Evolutionary conservation across 2,888 invertebrate species (phyloP).

Genomic region (Malthinus flaveolus): DNA sequence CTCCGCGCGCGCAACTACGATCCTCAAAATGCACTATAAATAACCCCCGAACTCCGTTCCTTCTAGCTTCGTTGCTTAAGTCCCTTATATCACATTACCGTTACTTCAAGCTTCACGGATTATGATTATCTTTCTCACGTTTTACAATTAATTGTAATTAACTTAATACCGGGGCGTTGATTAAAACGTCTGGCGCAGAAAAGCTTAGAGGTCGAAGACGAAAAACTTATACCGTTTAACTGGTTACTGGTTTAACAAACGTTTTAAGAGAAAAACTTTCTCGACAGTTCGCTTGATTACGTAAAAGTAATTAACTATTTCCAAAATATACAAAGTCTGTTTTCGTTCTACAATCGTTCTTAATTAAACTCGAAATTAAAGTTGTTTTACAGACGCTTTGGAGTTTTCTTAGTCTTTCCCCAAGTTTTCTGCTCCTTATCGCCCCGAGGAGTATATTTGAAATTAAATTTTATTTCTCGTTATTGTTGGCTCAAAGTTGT

Average conservation of each 20-base stretch:
- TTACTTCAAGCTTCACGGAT: conserved; percentile 6
- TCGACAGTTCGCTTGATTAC: background rate
- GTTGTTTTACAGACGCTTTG: background rate
- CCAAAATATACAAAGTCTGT: conserved; percentile 1
- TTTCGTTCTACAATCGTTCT: conserved; percentile 2
- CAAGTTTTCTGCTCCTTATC: background rate
- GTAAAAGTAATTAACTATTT: conserved; percentile 2
- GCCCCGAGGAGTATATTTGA: background rate
- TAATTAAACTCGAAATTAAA: conserved; percentile 12
- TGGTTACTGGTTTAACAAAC: too few species aligned
- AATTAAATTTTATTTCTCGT: background rate
- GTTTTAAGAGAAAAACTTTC: background rate
- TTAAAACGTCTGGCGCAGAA: background rate
- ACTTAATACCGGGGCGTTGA: background rate
- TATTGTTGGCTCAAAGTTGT: background rate
- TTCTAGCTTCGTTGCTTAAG: conserved; percentile 32
- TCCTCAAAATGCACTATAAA: conserved; percentile 39
- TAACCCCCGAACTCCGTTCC: conserved; percentile 35
- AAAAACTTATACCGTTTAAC: background rate
- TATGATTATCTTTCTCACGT: conserved; percentile 20
- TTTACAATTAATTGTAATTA: conserved; percentile 16
- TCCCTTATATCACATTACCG: conserved; percentile 10
- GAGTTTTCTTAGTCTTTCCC: background rate
- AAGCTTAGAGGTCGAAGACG: background rate
- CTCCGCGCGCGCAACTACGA: conserved; percentile 36